These are phyloP conservation scores for Ginglymostoma cirratum DNA, from an alignment of 2,113 vertebrate genomes.

Conservation along the genomic window DNA sequence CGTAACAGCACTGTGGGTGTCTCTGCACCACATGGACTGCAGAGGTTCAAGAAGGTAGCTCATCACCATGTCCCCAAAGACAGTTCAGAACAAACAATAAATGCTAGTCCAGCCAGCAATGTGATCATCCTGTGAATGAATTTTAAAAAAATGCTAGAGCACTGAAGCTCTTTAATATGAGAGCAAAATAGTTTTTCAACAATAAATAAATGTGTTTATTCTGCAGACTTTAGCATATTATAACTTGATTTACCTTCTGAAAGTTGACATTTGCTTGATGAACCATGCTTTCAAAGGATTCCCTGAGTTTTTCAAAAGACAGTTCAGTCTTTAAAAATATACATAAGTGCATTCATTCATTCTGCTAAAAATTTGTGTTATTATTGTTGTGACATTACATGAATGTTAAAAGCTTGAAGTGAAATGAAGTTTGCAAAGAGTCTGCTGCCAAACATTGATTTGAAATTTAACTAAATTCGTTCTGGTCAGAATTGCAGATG, in stretches of 20 bases:
- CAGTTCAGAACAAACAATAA: background rate
- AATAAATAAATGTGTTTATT: background rate
- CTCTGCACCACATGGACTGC: too few species aligned
- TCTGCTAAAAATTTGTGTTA: background rate
- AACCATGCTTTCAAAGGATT: background rate
- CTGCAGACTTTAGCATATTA: background rate
- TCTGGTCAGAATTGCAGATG: background rate
- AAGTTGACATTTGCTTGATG: background rate
- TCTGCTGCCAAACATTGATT: background rate
- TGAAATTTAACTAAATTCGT: background rate
- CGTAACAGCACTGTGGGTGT: too few species aligned
- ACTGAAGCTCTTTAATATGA: background rate
- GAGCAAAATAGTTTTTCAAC: background rate
- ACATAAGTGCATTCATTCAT: background rate
- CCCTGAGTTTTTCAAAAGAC: background rate
- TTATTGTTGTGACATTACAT: background rate
- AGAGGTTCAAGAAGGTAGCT: too few species aligned
- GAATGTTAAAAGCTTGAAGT: background rate
- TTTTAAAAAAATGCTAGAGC: background rate
- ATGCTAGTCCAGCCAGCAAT: background rate
- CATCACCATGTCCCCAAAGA: too few species aligned
- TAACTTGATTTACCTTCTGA: background rate
- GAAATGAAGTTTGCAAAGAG: background rate
- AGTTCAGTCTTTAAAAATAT: background rate
- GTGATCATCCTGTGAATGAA: background rate